Evolutionary conservation across 2,113 vertebrate genomes (phyloP).

Genomic region (Candoia aspera): DNA sequence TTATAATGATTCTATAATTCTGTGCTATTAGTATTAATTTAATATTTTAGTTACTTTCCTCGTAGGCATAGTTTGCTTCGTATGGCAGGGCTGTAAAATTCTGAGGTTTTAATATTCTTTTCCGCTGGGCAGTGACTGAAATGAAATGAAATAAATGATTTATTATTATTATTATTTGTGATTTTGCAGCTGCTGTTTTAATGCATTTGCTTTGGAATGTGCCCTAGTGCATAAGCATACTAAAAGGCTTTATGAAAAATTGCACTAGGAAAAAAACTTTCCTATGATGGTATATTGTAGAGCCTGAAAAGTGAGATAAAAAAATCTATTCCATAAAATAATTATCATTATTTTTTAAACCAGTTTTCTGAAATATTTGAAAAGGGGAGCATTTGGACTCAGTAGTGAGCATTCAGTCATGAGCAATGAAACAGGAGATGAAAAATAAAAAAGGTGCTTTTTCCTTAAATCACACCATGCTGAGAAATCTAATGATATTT

Average conservation of each 20-base stretch:
- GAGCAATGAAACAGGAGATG: neutral
- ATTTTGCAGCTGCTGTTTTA: neutral
- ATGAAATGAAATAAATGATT: neutral
- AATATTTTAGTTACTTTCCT: neutral
- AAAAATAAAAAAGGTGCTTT: neutral
- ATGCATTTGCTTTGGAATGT: neutral
- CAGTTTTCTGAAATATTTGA: neutral
- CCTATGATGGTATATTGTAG: neutral
- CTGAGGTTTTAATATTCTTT: neutral
- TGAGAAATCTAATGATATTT: neutral
- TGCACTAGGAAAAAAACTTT: neutral
- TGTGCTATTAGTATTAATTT: neutral
- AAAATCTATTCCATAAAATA: neutral
- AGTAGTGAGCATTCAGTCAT: neutral
- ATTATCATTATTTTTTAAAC: neutral
- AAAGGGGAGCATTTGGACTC: neutral
- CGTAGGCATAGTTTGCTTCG: neutral
- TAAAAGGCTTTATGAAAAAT: neutral
- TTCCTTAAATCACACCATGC: neutral
- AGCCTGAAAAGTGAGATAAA: neutral
- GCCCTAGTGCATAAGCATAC: neutral
- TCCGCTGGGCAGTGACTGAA: neutral
- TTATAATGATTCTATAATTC: neutral
- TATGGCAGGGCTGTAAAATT: neutral
- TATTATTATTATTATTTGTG: neutral